A percentile compares a stretch with the other conserved stretches of the same genome.
phyloP scores from a whole-genome alignment of 2,113 vertebrate genomes.

The Ciconia stormi region DNA sequence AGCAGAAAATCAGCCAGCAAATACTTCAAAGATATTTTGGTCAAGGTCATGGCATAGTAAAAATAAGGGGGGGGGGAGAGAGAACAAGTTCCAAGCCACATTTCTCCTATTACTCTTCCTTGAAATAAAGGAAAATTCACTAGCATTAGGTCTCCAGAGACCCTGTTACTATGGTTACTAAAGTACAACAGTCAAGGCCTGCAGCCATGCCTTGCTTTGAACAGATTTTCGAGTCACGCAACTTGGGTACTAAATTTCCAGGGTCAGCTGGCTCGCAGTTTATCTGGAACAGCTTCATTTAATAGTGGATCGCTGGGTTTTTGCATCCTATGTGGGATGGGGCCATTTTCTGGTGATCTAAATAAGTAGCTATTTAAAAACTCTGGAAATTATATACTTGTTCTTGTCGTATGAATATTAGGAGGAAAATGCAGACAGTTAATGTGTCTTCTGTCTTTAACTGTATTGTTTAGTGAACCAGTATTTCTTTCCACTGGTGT shows the following conservation, averaged over 20 bases:
- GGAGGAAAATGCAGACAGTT: neutral
- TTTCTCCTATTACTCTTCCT: slow-evolving; percentile 72
- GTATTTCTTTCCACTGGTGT: slow-evolving; percentile 32
- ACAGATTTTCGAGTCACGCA: slow-evolving; percentile 84
- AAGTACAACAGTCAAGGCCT: slow-evolving; percentile 74
- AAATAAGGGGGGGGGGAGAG: slow-evolving; percentile 34
- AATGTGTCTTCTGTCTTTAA: slow-evolving; percentile 21
- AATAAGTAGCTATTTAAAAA: slow-evolving; percentile 67
- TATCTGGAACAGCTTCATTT: slow-evolving; percentile 68
- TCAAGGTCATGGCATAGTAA: slow-evolving; percentile 77
- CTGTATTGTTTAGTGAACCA: slow-evolving; percentile 22
- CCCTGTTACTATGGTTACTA: slow-evolving; percentile 69
- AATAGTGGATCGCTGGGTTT: slow-evolving; percentile 49
- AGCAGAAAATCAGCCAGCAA: slow-evolving; percentile 70
- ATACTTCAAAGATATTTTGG: slow-evolving; percentile 80
- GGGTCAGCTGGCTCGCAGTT: slow-evolving; percentile 76
- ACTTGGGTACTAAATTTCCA: slow-evolving; percentile 78
- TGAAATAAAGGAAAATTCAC: slow-evolving; percentile 74
- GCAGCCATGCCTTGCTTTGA: slow-evolving; percentile 70
- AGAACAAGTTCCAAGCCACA: slow-evolving; percentile 67
- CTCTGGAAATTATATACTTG: slow-evolving; percentile 36
- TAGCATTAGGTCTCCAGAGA: slow-evolving; percentile 71
- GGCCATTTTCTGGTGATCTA: slow-evolving; percentile 36
- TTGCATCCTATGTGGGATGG: slow-evolving; percentile 26
- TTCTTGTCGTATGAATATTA: slow-evolving; percentile 38